A percentile compares a stretch with the other conserved stretches of the same genome.
These are phyloP conservation scores for Gryllus longicercus DNA, from an alignment of 2,888 invertebrate species.

Conservation along the genomic window DNA sequence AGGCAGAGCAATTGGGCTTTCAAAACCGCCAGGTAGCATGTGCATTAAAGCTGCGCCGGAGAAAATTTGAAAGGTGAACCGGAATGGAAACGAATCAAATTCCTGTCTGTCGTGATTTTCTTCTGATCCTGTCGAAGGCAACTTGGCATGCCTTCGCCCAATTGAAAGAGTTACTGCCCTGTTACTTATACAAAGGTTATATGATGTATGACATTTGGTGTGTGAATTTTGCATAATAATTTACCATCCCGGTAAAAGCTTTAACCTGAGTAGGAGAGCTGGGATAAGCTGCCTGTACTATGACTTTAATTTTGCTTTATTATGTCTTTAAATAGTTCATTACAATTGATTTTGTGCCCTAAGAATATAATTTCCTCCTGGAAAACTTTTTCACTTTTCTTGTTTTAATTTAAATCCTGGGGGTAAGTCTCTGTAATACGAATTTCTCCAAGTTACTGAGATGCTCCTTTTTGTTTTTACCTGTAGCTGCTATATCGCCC, in stretches of 20 bases:
- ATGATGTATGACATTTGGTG: not conserved
- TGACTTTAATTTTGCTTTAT: not conserved
- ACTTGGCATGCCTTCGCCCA: not conserved
- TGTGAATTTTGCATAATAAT: not conserved
- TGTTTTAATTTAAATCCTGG: not conserved
- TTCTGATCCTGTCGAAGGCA: not conserved
- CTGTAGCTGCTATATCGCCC: not conserved
- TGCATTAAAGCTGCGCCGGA: not conserved
- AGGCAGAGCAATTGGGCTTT: not conserved
- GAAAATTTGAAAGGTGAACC: not conserved
- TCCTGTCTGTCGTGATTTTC: no score
- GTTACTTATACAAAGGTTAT: not conserved
- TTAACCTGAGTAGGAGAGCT: not conserved
- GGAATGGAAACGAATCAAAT: no score
- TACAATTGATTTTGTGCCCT: not conserved
- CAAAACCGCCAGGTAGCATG: not conserved
- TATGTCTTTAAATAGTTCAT: not conserved
- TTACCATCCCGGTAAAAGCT: not conserved
- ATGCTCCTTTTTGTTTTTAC: not conserved
- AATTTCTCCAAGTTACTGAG: not conserved
- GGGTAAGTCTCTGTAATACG: not conserved
- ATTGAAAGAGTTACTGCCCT: not conserved
- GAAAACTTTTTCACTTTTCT: not conserved
- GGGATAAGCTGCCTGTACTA: not conserved
- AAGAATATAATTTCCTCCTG: not conserved